phyloP scores from a whole-genome alignment of 2,797 vertebrate species.

The Danionella dracula region DNA sequence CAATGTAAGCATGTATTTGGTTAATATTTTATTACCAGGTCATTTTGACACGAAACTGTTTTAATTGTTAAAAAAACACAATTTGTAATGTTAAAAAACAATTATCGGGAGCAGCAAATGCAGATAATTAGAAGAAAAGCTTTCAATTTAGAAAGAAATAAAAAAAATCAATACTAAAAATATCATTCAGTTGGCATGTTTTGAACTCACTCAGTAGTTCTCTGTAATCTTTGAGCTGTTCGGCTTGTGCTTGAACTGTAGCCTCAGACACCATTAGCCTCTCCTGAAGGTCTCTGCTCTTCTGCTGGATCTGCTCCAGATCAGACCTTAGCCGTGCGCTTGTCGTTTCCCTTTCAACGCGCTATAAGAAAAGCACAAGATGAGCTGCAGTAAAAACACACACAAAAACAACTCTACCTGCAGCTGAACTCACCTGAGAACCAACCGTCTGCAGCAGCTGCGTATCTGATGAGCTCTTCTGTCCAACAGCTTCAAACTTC shows the following conservation, averaged over 20 bases:
- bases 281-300: slow-evolving; percentile 82
- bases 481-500: slow-evolving; percentile 50
- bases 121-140: too few relatives aligned
- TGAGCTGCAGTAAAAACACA: not conserved
- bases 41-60: too few relatives aligned
- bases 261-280: slow-evolving; percentile 84
- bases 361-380: slow-evolving; percentile 6
- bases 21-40: too few relatives aligned
- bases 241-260: slow-evolving; percentile 79
- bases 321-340: slow-evolving; percentile 63
- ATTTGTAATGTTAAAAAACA: too few relatives aligned
- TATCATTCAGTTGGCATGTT: too few relatives aligned
- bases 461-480: slow-evolving; percentile 27
- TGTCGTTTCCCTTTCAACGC: slow-evolving; percentile 33
- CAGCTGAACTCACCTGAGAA: not conserved
- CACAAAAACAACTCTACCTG: not conserved
- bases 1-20: too few relatives aligned
- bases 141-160: too few relatives aligned
- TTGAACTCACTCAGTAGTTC: slow-evolving; percentile 83
- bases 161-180: too few relatives aligned
- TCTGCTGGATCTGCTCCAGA: slow-evolving; percentile 67
- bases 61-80: too few relatives aligned
- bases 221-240: slow-evolving; percentile 82
- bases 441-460: slow-evolving; percentile 42
- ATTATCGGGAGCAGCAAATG: too few relatives aligned